Percentiles rank a stretch among this genome's conserved stretches.
Conservation (phyloP, 2,797 vertebrate species). For the Acrossocheilus wenchowensis region DNA sequence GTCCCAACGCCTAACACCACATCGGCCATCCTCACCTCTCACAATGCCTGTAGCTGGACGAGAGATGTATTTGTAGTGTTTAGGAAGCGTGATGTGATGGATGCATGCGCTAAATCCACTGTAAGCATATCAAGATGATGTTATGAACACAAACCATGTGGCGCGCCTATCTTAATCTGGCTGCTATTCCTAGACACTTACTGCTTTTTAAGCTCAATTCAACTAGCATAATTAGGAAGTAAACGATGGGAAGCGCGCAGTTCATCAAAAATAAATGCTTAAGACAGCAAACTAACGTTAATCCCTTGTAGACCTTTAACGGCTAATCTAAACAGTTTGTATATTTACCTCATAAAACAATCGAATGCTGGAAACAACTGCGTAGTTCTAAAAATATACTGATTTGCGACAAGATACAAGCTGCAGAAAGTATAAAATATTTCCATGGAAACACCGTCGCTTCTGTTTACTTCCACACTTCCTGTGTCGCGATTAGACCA, state of each 20-base stretch:
- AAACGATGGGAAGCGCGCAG: background rate
- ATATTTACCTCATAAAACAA: background rate
- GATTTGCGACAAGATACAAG: background rate
- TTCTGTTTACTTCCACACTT: slow-evolving; percentile 31
- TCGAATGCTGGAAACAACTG: background rate
- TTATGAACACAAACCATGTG: background rate
- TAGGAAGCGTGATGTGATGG: background rate
- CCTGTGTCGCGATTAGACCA: slow-evolving; percentile 46
- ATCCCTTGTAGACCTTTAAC: background rate
- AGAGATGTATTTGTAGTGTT: background rate
- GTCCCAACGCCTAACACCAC: slow-evolving; percentile 80
- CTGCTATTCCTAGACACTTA: background rate
- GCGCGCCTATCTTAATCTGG: no score
- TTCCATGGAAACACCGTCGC: slow-evolving; percentile 69
- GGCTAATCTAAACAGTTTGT: background rate
- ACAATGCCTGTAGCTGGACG: background rate
- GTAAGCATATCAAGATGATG: background rate
- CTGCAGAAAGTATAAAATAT: background rate
- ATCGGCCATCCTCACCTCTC: slow-evolving; percentile 72
- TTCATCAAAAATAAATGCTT: background rate
- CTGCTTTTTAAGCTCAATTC: background rate
- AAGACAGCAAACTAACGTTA: background rate
- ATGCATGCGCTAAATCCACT: background rate
- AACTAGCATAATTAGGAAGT: background rate
- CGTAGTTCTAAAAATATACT: background rate